These are phyloP conservation scores for Megathymus violae DNA, from an alignment of 1,140 invertebrate genomes.

Conservation along the genomic window DNA sequence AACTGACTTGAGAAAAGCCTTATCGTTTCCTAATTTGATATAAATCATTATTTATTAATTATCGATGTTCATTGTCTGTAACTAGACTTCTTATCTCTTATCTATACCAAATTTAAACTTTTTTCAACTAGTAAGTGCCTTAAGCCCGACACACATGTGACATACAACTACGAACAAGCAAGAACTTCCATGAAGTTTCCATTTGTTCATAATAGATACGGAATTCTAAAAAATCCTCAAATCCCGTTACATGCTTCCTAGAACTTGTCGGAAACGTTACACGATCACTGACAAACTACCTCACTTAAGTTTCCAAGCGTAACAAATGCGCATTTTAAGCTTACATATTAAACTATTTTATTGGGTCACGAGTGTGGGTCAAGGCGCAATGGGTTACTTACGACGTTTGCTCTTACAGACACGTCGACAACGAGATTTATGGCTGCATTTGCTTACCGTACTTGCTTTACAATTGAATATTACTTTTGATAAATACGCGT, in stretches of 20 bases:
- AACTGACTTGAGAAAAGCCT: too few relatives aligned
- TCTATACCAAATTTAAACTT: too few relatives aligned
- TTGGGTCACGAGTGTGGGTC: constrained; percentile 55
- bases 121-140: too few relatives aligned
- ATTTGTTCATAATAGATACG: too few relatives aligned
- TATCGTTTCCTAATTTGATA: too few relatives aligned
- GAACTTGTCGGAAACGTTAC: neutral
- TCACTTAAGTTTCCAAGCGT: constrained; percentile 10
- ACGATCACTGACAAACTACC: constrained; percentile 2
- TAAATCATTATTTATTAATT: too few relatives aligned
- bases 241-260: constrained; percentile 3
- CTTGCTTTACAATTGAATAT: constrained; percentile 58
- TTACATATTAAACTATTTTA: constrained; percentile 32
- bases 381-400: constrained; percentile 47
- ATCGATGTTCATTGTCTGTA: too few relatives aligned
- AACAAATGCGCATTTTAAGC: constrained; percentile 26
- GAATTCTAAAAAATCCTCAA: neutral
- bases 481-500: constrained; percentile 51
- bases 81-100: too few relatives aligned
- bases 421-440: constrained; percentile 57
- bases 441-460: constrained; percentile 44
- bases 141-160: too few relatives aligned
- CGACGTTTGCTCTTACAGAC: constrained; percentile 32
- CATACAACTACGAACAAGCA: too few relatives aligned
- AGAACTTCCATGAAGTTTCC: too few relatives aligned